Evolutionary conservation across 2,113 vertebrate genomes (phyloP).

Genomic region (Piaya cayana): DNA sequence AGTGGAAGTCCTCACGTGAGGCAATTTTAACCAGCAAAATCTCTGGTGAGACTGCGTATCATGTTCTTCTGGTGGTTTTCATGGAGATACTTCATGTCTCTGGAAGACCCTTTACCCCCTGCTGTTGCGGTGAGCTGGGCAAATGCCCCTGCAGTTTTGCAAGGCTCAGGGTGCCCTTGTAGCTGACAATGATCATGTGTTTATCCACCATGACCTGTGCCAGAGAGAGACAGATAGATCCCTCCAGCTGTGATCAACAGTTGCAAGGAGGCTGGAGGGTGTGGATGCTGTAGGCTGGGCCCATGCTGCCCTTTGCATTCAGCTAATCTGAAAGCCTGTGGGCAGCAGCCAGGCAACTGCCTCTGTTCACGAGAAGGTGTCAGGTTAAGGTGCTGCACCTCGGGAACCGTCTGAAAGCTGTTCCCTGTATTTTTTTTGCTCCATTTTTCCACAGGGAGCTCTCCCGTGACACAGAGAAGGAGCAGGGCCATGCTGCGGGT

Average conservation of each 20-base stretch:
- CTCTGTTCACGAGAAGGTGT: background rate
- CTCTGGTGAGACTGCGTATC: background rate
- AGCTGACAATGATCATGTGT: background rate
- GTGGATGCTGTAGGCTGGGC: background rate
- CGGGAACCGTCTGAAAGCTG: background rate
- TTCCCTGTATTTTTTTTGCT: background rate
- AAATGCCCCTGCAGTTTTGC: background rate
- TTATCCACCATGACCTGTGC: background rate
- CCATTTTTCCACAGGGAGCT: background rate
- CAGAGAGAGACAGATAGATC: background rate
- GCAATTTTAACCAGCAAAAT: background rate
- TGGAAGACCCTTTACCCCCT: background rate
- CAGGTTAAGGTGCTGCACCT: background rate
- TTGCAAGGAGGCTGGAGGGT: background rate
- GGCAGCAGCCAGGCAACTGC: background rate
- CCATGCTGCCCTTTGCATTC: background rate
- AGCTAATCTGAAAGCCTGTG: background rate
- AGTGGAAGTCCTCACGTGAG: background rate
- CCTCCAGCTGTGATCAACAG: background rate
- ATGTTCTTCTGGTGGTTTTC: background rate
- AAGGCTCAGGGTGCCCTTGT: background rate
- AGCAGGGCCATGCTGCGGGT: rapidly evolving
- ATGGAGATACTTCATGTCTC: background rate
- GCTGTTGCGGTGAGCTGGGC: background rate
- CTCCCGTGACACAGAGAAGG: background rate